A percentile compares a stretch with the other conserved stretches of the same genome.
Evolutionary conservation across 2,113 vertebrate genomes (phyloP).

Genomic region (Nibea albiflora): DNA sequence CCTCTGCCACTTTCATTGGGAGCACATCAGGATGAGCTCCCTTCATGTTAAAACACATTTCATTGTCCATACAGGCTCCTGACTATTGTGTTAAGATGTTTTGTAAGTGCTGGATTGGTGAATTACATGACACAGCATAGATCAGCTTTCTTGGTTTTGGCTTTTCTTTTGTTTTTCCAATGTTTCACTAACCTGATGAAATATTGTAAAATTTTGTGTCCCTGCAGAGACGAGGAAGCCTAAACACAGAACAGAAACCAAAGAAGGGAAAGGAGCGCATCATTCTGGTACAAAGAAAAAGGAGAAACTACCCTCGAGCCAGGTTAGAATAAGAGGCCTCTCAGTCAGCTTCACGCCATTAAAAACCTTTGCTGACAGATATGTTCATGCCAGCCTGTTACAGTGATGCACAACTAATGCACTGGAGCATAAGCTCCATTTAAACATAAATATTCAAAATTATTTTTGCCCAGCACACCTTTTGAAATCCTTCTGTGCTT

Average conservation of each 20-base stretch:
- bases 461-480: not conserved
- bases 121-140: not conserved
- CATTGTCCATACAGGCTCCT: not conserved
- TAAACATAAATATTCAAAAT: not conserved
- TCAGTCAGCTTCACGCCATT: not conserved
- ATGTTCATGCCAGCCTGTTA: no score
- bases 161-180: not conserved
- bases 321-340: constrained; percentile 50
- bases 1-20: not conserved
- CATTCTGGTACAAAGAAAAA: constrained; percentile 73
- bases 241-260: constrained; percentile 67
- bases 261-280: constrained; percentile 66
- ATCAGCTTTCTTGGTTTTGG: not conserved
- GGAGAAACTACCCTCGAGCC: constrained; percentile 55
- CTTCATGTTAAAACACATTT: not conserved
- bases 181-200: constrained; percentile 1
- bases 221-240: constrained; percentile 56
- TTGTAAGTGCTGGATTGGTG: not conserved
- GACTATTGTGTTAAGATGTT: not conserved
- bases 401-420: not conserved
- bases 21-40: not conserved
- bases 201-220: constrained; percentile 1
- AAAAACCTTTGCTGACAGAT: not conserved
- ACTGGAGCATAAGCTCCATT: not conserved
- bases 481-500: not conserved